phyloP scores from a whole-genome alignment of 2,113 vertebrate genomes.

The Benitochromis conjunctus region DNA sequence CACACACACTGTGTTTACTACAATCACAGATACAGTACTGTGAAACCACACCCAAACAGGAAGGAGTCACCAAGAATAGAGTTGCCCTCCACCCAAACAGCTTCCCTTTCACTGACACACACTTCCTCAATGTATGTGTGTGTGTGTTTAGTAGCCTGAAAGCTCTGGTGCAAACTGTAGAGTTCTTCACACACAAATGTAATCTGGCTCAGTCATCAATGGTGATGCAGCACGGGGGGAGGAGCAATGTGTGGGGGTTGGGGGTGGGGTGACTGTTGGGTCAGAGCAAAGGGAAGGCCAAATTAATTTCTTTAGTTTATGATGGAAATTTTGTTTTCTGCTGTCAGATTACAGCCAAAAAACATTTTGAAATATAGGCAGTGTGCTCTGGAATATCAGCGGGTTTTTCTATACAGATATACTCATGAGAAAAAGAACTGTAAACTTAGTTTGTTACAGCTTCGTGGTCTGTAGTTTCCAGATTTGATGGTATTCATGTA shows the following conservation, averaged over 20 bases:
- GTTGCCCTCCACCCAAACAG: slow-evolving; percentile 15
- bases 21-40: not conserved
- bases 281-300: not conserved
- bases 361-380: not conserved
- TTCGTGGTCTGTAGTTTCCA: not conserved
- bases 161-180: not conserved
- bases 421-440: not conserved
- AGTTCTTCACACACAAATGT: not conserved
- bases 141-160: not conserved
- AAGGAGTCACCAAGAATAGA: slow-evolving; percentile 45
- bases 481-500: not conserved
- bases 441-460: not conserved
- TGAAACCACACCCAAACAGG: slow-evolving; percentile 48
- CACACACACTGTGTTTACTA: slow-evolving; percentile 5
- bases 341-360: not conserved
- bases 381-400: not conserved
- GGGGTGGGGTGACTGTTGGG: not conserved
- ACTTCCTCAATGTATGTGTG: slow-evolving; percentile 14
- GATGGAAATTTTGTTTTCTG: not conserved
- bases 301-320: not conserved
- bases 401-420: not conserved
- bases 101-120: slow-evolving; percentile 44
- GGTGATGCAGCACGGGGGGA: not conserved
- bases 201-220: not conserved
- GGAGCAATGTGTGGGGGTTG: not conserved